These are phyloP conservation scores for Taenaris catops DNA, from an alignment of 2,888 invertebrate species.

Conservation along the genomic window DNA sequence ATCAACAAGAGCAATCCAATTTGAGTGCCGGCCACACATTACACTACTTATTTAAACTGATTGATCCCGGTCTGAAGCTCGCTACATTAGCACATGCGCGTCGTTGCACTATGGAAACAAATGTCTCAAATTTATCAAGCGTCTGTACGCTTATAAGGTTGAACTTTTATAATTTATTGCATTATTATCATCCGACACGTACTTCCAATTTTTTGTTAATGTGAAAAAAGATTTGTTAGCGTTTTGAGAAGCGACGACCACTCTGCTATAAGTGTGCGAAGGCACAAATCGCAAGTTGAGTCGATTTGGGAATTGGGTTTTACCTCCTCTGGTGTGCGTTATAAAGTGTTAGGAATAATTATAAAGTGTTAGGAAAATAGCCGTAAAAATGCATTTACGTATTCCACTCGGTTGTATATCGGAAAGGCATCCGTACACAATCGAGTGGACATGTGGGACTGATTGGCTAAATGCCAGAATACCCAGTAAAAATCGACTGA, in stretches of 20 bases:
- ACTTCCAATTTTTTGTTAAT: conserved; percentile 4
- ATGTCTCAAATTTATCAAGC: conserved; percentile 10
- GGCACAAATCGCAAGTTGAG: too few relatives aligned
- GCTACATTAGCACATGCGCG: conserved; percentile 6
- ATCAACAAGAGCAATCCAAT: conserved; percentile 21
- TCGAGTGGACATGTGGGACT: too few relatives aligned
- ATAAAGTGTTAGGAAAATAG: neutral
- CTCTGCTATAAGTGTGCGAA: neutral
- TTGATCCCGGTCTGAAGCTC: conserved; percentile 13
- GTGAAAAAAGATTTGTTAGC: conserved; percentile 1
- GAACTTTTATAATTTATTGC: conserved; percentile 9
- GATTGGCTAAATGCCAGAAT: too few relatives aligned
- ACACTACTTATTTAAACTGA: conserved; percentile 18
- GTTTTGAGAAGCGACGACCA: neutral
- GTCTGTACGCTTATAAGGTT: conserved; percentile 4
- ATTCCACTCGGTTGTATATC: too few relatives aligned
- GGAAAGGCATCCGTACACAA: too few relatives aligned
- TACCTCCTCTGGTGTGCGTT: neutral
- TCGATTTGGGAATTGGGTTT: too few relatives aligned
- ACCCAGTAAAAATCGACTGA: too few relatives aligned
- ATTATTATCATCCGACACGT: conserved; percentile 6
- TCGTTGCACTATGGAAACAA: conserved; percentile 6
- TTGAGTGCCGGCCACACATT: conserved; percentile 19
- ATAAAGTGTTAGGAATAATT: neutral
- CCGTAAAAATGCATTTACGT: too few relatives aligned